Evolutionary conservation across 2,113 vertebrate genomes (phyloP).

Genomic region (Gyps fulvus): DNA sequence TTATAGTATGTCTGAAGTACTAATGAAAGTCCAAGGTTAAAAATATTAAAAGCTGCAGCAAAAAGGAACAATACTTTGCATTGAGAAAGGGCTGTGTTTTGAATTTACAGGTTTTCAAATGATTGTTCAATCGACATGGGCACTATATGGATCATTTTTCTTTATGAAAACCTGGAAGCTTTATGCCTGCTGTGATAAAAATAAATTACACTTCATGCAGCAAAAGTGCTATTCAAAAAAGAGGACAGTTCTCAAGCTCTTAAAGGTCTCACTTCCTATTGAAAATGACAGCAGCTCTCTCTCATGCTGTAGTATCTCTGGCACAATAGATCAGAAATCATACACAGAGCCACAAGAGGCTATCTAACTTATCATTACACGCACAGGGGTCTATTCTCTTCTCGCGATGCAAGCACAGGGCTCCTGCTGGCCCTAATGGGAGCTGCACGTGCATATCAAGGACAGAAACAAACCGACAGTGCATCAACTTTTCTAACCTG

Average conservation of each 20-base stretch:
- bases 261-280: slow-evolving; percentile 57
- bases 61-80: background rate
- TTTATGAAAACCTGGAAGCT: slow-evolving; percentile 61
- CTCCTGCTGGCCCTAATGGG: slow-evolving; percentile 54
- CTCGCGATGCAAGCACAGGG: background rate
- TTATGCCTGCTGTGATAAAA: slow-evolving; percentile 64
- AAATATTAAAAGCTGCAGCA: background rate
- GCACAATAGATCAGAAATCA: slow-evolving; percentile 60
- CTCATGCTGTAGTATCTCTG: slow-evolving; percentile 51
- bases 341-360: slow-evolving; percentile 34
- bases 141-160: slow-evolving; percentile 55
- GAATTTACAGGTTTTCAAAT: slow-evolving; percentile 52
- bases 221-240: slow-evolving; percentile 65
- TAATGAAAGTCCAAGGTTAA: background rate
- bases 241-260: slow-evolving; percentile 59
- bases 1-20: background rate
- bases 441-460: slow-evolving; percentile 20
- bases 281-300: slow-evolving; percentile 58
- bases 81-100: slow-evolving; percentile 1
- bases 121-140: slow-evolving; percentile 15
- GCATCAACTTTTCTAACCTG: background rate
- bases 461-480: background rate
- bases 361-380: slow-evolving; percentile 55
- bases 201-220: slow-evolving; percentile 63
- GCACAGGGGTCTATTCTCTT: slow-evolving; percentile 30